Evolutionary conservation across 2,797 vertebrate species (phyloP).

Genomic region (Balearica regulorum): DNA sequence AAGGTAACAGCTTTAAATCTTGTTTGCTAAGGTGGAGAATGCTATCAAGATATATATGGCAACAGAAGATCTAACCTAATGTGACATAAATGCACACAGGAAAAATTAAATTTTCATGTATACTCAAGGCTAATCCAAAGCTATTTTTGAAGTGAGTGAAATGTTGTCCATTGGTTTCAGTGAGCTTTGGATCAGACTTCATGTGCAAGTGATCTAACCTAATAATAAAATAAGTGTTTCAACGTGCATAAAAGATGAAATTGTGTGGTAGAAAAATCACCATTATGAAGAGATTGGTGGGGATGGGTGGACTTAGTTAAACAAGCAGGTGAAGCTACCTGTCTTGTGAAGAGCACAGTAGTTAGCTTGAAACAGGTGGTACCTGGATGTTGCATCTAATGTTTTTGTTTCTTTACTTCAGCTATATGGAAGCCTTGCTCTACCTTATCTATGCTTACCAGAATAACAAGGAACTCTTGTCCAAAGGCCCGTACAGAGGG

Average conservation of each 20-base stretch:
- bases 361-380: neutral
- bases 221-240: neutral
- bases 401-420: slow-evolving; percentile 69
- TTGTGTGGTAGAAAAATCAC: neutral
- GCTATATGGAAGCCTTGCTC: slow-evolving; percentile 91
- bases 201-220: neutral
- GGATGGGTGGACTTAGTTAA: neutral
- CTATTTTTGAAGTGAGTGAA: neutral
- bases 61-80: neutral
- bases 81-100: neutral
- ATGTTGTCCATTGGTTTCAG: neutral
- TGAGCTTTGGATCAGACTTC: neutral
- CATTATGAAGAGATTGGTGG: neutral
- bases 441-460: slow-evolving; percentile 95
- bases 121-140: neutral
- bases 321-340: neutral
- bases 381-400: slow-evolving; percentile 10
- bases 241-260: neutral
- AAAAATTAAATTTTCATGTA: neutral
- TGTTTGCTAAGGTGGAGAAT: neutral
- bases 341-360: neutral
- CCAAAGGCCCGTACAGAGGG: slow-evolving; percentile 89
- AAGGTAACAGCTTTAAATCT: neutral
- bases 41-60: neutral
- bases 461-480: slow-evolving; percentile 94